Conservation (phyloP, 2,113 vertebrate genomes). For the Sorex fumeus region DNA sequence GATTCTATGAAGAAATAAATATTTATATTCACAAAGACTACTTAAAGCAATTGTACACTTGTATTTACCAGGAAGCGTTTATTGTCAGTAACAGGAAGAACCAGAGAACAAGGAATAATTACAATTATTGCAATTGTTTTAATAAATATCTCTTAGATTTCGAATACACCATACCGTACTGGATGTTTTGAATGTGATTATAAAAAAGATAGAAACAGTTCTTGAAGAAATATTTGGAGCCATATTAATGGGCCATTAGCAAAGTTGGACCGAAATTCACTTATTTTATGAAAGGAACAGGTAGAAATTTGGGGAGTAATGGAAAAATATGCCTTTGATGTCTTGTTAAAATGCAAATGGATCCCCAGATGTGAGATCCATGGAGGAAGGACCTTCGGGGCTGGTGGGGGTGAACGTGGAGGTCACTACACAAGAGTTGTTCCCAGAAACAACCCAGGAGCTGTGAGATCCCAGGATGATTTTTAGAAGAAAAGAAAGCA, state of each 20-base stretch:
- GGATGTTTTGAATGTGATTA: not conserved
- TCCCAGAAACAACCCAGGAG: not conserved
- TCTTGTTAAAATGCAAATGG: conserved; percentile 1
- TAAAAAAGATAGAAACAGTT: conserved; percentile 41
- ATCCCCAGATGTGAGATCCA: not conserved
- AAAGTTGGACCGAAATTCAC: conserved; percentile 20
- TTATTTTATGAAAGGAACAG: not conserved
- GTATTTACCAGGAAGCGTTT: conserved; percentile 5
- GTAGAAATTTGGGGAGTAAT: conserved; percentile 26
- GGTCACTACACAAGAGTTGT: not conserved
- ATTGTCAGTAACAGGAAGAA: not conserved
- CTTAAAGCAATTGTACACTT: not conserved
- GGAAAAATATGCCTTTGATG: not conserved
- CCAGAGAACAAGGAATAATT: not conserved
- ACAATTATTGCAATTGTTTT: not conserved
- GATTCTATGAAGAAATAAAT: not conserved
- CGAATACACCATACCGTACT: not conserved
- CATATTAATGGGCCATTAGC: not conserved
- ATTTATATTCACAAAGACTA: not conserved
- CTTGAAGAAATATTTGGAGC: not conserved
- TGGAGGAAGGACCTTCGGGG: not conserved
- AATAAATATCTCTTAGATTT: not conserved
- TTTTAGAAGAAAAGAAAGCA: conserved; percentile 55
- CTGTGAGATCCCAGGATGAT: conserved; percentile 27
- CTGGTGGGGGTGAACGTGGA: not conserved